Base-by-base conservation (phyloP, 2,113 vertebrate species). In the Lepus americanus region DNA sequence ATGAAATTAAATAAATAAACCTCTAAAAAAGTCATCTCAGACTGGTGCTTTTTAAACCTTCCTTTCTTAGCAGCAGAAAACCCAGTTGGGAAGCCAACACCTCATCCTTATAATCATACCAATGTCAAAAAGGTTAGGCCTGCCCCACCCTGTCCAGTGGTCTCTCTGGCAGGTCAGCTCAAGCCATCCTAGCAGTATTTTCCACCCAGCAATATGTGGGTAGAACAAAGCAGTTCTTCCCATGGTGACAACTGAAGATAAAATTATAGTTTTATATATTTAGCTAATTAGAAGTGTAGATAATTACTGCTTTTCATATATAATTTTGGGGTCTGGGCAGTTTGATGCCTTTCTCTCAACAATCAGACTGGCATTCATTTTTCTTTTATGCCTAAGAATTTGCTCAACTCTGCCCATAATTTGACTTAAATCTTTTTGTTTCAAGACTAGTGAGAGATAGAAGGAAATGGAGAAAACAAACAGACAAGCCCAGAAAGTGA, bases 211-310 rank as follows among this genome's bases (percentile, higher is more conserved):
- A 33, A 51, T 22, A 53, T 22, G 13, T 84, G 72, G 16, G 3
- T 31, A 77, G 44, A 85, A 81, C 20, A 83, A 72, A 72, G 44
- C 31, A 74, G 22, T 92, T 74, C n/a, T 83, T 89, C 69, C 70
- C 66, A 1, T n/a, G 25, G 25, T 87, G 67, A 69, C 36, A 93
- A 82, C 19, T 78, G 23, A 80, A 93, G 6, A 72, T 78, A 64
- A 83, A 95, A 87, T 84, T 72, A 89, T 14, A 84, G 81, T 61
- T 89, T 87, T 95, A 72, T 64, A 49, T 59, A 93, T 92, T 95
- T 94, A 95, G 33, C 19, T 90, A 87, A 95, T 95, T 96, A 84
- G 23, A 95, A 76, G 7, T 78, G 8, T 72, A 91, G 59, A 76
- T 70, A 84, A 94, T 92, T 31, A 64, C 44, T 74, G 12, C 33